These are phyloP conservation scores for Apodemus agrarius DNA, from an alignment of 2,797 vertebrate species.

Conservation along the genomic window DNA sequence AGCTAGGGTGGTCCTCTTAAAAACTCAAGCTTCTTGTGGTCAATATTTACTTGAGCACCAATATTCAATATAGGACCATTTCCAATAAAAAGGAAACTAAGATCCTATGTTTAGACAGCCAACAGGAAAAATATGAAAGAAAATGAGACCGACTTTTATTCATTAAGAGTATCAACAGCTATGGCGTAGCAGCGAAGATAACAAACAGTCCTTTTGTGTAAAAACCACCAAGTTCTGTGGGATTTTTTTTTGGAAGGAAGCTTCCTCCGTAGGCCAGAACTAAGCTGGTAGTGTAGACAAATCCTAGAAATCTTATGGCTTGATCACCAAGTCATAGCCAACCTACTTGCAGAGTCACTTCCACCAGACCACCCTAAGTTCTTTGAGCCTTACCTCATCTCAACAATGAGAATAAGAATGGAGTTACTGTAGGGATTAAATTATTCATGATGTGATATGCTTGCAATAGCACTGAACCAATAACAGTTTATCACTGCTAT, in stretches of 20 bases:
- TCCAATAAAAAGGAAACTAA: slow-evolving; percentile 37
- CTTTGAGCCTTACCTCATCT: background rate
- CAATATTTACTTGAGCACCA: background rate
- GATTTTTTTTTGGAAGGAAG: background rate
- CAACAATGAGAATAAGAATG: background rate
- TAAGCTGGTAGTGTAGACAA: background rate
- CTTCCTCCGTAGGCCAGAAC: background rate
- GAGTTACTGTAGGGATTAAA: background rate
- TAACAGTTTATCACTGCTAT: background rate
- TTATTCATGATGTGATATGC: background rate
- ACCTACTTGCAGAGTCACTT: background rate
- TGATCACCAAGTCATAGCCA: background rate
- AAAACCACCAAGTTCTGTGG: background rate
- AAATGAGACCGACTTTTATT: background rate
- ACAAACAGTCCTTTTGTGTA: background rate
- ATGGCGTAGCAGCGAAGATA: background rate
- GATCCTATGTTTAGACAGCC: background rate
- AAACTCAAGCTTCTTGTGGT: background rate
- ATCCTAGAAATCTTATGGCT: background rate
- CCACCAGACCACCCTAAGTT: background rate
- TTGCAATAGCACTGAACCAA: background rate
- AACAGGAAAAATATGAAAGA: slow-evolving; percentile 12
- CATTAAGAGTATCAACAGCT: background rate
- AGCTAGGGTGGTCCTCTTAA: background rate
- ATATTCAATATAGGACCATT: background rate